A percentile compares a stretch with the other conserved stretches of the same genome.
Evolutionary conservation across 2,888 invertebrate species (phyloP).

Genomic region (Lutraria lutraria): DNA sequence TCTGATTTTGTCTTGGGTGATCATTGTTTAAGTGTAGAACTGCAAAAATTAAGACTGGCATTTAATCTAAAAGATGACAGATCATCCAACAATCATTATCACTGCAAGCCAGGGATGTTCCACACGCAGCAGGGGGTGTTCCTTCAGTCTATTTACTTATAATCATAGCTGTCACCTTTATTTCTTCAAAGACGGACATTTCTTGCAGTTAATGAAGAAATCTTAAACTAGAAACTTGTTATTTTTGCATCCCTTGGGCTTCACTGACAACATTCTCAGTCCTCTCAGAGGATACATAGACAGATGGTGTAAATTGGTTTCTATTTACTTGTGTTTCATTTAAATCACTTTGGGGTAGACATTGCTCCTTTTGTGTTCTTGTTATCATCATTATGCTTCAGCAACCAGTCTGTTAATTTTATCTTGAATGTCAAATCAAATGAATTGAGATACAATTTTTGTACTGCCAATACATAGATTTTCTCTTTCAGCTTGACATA

Average conservation of each 20-base stretch:
- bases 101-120: not conserved
- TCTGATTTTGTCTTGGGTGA: slow-evolving; percentile 1
- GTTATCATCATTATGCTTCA: not conserved
- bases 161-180: slow-evolving; percentile 41
- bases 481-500: too few relatives aligned
- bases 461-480: not conserved
- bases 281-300: slow-evolving; percentile 7
- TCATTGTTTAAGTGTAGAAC: slow-evolving; percentile 6
- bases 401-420: slow-evolving; percentile 14
- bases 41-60: slow-evolving; percentile 30
- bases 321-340: slow-evolving; percentile 33
- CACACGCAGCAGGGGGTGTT: slow-evolving; percentile 26
- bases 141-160: slow-evolving; percentile 37
- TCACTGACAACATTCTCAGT: slow-evolving; percentile 10
- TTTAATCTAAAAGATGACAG: slow-evolving; percentile 34
- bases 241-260: slow-evolving; percentile 40
- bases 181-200: slow-evolving; percentile 20
- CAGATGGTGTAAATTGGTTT: slow-evolving; percentile 45
- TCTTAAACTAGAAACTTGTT: slow-evolving; percentile 42
- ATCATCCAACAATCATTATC: not conserved
- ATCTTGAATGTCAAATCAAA: slow-evolving; percentile 10
- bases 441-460: not conserved
- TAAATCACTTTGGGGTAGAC: slow-evolving; percentile 19
- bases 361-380: slow-evolving; percentile 32
- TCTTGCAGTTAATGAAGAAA: slow-evolving; percentile 30